Conservation (phyloP, 2,113 vertebrate genomes). For the Tauraco erythrolophus region DNA sequence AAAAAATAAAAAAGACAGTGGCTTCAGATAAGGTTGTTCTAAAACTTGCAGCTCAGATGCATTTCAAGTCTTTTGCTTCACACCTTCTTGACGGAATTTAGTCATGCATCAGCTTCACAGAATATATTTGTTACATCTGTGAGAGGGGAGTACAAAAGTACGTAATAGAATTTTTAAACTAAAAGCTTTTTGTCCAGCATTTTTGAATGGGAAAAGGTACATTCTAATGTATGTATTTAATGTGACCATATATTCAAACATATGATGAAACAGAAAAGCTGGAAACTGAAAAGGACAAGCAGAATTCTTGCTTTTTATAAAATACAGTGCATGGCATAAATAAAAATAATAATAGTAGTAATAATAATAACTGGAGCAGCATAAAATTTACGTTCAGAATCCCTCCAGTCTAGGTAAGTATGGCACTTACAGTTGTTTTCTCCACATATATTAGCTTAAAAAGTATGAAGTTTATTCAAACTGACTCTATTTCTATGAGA, state of each 20-base stretch:
- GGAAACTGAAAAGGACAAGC: neutral
- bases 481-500: neutral
- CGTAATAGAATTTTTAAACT: neutral
- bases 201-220: neutral
- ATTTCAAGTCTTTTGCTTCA: neutral
- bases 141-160: neutral
- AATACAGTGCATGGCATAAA: fast-evolving
- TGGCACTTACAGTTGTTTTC: neutral
- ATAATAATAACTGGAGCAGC: neutral
- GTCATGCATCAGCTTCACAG: neutral
- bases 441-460: neutral
- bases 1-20: fast-evolving
- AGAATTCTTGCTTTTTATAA: neutral
- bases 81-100: neutral
- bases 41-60: neutral
- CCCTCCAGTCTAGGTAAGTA: neutral
- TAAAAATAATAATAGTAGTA: neutral
- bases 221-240: neutral
- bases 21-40: neutral
- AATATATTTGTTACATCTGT: neutral
- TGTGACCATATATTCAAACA: neutral
- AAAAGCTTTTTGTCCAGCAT: neutral
- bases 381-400: neutral
- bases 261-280: neutral
- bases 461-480: neutral